Evolutionary conservation across 2,113 vertebrate genomes (phyloP).

Genomic region (Penelope pileata): DNA sequence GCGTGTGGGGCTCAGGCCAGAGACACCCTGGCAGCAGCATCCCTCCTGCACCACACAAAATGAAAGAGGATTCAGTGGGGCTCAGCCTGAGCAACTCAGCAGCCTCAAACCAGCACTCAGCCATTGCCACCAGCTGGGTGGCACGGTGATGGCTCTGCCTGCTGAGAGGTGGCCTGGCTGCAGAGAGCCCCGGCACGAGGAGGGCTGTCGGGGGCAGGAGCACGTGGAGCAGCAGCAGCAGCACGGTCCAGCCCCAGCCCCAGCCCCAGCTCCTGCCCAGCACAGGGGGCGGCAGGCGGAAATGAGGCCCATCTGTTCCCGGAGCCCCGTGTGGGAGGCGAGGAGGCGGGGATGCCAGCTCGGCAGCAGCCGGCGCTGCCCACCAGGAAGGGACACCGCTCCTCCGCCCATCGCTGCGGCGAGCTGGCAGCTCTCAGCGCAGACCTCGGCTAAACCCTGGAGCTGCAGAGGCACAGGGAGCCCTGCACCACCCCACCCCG

Average conservation of each 20-base stretch:
- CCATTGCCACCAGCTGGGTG: background rate
- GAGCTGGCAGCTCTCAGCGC: background rate
- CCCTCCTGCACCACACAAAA: too few relatives aligned
- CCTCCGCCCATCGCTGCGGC: background rate
- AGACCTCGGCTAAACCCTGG: background rate
- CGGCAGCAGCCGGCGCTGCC: background rate
- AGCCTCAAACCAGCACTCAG: slow-evolving; percentile 16
- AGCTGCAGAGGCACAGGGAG: background rate
- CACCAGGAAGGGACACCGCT: background rate
- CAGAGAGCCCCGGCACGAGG: background rate
- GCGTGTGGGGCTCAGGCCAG: background rate
- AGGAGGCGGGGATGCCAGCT: background rate
- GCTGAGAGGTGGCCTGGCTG: background rate
- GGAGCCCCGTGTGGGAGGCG: background rate
- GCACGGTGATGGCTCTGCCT: background rate
- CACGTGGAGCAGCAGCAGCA: background rate
- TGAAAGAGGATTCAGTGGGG: slow-evolving; percentile 64
- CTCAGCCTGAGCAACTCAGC: slow-evolving; percentile 60
- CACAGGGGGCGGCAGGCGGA: slow-evolving; percentile 13
- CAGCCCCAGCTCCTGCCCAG: slow-evolving; percentile 4
- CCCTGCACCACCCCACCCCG: too few relatives aligned
- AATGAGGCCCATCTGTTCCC: slow-evolving; percentile 63
- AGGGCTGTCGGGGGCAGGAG: background rate
- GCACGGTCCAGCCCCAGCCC: too few relatives aligned
- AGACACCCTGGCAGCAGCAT: too few relatives aligned